Evolutionary conservation across 2,888 invertebrate species (phyloP).

Genomic region (Erynnis tages): DNA sequence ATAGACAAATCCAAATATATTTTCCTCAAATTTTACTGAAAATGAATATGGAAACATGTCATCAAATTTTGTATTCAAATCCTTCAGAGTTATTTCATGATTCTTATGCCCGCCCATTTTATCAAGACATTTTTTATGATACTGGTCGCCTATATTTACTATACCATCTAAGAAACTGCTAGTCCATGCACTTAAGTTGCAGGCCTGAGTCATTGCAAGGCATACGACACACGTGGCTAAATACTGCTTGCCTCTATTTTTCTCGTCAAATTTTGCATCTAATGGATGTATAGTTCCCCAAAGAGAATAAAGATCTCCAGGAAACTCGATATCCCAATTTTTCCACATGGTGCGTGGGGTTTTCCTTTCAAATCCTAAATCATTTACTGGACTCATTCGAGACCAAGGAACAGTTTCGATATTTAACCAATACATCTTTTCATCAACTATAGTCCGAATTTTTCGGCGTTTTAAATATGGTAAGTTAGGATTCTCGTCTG

Average conservation of each 20-base stretch:
- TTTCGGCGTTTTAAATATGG: constrained; percentile 57
- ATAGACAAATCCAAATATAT: constrained; percentile 84
- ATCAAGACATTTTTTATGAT: constrained; percentile 73
- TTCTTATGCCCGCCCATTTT: constrained; percentile 68
- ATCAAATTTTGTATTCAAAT: constrained; percentile 77
- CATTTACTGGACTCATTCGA: constrained; percentile 57
- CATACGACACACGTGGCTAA: constrained; percentile 82
- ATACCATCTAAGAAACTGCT: constrained; percentile 83
- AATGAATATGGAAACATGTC: constrained; percentile 82
- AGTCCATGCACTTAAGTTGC: constrained; percentile 84
- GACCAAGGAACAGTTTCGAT: constrained; percentile 69
- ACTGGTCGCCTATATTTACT: constrained; percentile 80
- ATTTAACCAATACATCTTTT: constrained; percentile 76
- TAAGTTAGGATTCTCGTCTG: constrained; percentile 64
- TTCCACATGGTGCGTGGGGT: constrained; percentile 79
- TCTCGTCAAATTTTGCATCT: constrained; percentile 76
- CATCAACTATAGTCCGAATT: constrained; percentile 59
- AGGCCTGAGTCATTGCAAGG: constrained; percentile 81
- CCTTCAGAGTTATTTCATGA: constrained; percentile 80
- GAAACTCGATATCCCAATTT: constrained; percentile 86
- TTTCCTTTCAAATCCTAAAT: constrained; percentile 58
- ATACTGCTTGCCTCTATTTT: constrained; percentile 83
- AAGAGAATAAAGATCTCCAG: constrained; percentile 84
- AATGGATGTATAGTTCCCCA: constrained; percentile 85
- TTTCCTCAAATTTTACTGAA: constrained; percentile 76